A percentile compares a stretch with the other conserved stretches of the same genome.
These are phyloP conservation scores for Anguilla pacifica DNA, from an alignment of 2,797 vertebrate species.

Conservation along the genomic window DNA sequence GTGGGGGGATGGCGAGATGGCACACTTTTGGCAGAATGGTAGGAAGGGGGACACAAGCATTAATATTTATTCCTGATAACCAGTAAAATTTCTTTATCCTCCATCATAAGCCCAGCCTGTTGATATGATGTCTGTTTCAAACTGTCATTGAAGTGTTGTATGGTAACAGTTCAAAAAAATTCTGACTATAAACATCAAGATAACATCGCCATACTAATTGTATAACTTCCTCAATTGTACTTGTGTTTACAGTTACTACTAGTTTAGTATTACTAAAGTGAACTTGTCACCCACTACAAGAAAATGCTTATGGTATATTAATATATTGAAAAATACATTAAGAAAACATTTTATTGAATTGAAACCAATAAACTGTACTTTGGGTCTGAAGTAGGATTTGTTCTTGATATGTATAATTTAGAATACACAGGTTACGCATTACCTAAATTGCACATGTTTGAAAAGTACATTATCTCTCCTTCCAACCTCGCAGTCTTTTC, in stretches of 20 bases:
- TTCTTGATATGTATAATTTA: too few relatives aligned
- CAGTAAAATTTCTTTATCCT: neutral
- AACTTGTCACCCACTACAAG: neutral
- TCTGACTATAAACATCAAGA: neutral
- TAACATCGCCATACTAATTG: too few relatives aligned
- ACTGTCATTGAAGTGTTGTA: neutral
- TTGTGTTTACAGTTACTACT: neutral
- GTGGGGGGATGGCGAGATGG: constrained; percentile 30
- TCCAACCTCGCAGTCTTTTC: neutral
- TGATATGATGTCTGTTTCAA: neutral
- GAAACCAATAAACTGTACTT: too few relatives aligned
- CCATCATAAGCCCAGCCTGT: neutral
- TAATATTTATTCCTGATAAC: neutral
- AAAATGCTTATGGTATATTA: neutral
- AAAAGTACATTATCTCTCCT: neutral
- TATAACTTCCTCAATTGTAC: neutral
- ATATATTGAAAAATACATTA: neutral
- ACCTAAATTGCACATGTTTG: too few relatives aligned
- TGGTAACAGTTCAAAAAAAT: neutral
- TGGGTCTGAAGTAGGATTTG: too few relatives aligned
- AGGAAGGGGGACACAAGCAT: neutral
- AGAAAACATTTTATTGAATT: neutral
- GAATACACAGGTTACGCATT: too few relatives aligned
- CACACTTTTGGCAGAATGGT: neutral
- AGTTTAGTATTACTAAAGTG: neutral